Conservation (phyloP, 2,888 invertebrate genomes). For the Napeogenes sylphis region DNA sequence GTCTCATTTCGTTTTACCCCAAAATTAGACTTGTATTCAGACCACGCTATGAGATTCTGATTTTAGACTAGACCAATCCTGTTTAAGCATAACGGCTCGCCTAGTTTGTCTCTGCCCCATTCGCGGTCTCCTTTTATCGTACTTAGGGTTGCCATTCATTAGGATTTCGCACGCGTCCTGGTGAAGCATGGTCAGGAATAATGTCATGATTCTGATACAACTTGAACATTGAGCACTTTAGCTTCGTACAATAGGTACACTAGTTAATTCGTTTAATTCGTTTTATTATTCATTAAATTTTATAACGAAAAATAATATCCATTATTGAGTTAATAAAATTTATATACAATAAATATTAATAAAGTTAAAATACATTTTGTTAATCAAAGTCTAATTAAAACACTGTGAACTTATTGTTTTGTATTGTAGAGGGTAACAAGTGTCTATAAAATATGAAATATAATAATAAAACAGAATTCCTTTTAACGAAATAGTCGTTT, state of each 20-base stretch:
- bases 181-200: constrained; percentile 28
- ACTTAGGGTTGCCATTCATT: constrained; percentile 37
- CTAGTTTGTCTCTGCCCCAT: constrained; percentile 38
- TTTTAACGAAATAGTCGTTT: neutral
- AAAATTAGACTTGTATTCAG: neutral
- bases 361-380: no score
- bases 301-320: no score
- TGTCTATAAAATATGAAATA: no score
- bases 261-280: no score
- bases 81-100: constrained; percentile 36
- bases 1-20: neutral
- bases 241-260: constrained; percentile 9
- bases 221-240: constrained; percentile 23
- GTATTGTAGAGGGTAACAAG: no score
- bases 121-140: constrained; percentile 54
- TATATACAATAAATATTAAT: no score
- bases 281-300: no score
- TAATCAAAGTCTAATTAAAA: no score
- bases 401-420: no score
- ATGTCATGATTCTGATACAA: constrained; percentile 32
- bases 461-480: neutral
- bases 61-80: constrained; percentile 18
- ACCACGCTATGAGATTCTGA: neutral
- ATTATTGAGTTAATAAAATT: no score
- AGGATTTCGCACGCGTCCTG: constrained; percentile 32